phyloP scores from a whole-genome alignment of 2,888 invertebrate genomes.

The Spatulosminthurus flaviceps region DNA sequence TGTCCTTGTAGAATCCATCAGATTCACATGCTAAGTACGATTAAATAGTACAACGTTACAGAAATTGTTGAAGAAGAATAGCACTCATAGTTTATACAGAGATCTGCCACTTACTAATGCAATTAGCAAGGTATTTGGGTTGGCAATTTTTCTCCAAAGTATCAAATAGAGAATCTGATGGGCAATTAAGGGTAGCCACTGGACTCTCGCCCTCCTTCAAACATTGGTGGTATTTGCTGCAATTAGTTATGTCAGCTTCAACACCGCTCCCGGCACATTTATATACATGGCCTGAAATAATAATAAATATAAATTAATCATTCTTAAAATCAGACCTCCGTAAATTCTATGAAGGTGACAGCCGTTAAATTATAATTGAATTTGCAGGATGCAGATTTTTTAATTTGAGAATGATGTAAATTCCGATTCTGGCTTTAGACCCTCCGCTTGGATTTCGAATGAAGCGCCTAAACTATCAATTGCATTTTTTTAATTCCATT shows the following conservation, averaged over 20 bases:
- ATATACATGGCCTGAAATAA: no score
- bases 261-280: slow-evolving; percentile 15
- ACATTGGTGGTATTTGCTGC: slow-evolving; percentile 5
- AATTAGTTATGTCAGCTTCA: not conserved
- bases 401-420: no score
- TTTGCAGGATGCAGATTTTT: no score
- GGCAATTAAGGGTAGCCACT: not conserved
- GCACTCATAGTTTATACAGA: no score
- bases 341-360: no score
- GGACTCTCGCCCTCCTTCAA: not conserved
- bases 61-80: no score
- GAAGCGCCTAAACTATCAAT: no score
- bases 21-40: not conserved
- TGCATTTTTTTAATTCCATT: no score
- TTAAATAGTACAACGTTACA: no score
- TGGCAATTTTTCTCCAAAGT: not conserved
- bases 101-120: slow-evolving; percentile 21
- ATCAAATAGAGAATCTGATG: not conserved
- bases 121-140: not conserved
- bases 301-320: not conserved
- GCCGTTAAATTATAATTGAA: no score
- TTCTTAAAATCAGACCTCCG: not conserved
- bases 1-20: slow-evolving; percentile 26
- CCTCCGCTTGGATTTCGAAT: no score
- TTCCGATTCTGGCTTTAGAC: no score